Conservation (phyloP, 2,797 vertebrate species). For the Otus scops region DNA sequence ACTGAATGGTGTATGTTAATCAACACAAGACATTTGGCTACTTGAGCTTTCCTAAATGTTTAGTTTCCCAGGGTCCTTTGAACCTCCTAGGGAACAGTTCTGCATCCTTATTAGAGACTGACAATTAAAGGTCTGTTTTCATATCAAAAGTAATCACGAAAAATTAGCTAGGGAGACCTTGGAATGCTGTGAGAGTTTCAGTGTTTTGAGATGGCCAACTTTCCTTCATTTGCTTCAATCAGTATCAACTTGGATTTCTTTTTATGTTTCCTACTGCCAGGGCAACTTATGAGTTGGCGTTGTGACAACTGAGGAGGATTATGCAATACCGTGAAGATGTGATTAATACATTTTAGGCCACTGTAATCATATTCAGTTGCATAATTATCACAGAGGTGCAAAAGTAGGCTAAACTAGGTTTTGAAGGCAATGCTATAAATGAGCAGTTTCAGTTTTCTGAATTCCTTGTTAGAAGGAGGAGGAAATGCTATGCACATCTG, state of each 20-base stretch:
- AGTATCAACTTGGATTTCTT: conserved; percentile 52
- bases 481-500: background rate
- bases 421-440: background rate
- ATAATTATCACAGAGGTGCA: background rate
- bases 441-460: background rate
- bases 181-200: conserved; percentile 50
- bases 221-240: conserved; percentile 67
- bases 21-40: conserved; percentile 31
- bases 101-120: conserved; percentile 62
- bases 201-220: conserved; percentile 41
- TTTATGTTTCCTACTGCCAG: conserved; percentile 39
- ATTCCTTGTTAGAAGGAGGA: background rate
- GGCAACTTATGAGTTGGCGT: background rate
- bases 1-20: conserved; percentile 9
- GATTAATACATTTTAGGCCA: conserved; percentile 33
- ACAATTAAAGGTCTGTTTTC: conserved; percentile 69
- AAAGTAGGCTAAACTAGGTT: background rate
- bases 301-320: conserved; percentile 5
- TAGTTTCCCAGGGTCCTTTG: conserved; percentile 54
- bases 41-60: background rate
- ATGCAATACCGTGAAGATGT: conserved; percentile 19
- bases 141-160: conserved; percentile 47
- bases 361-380: background rate
- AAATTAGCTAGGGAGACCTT: conserved; percentile 43
- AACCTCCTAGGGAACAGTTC: conserved; percentile 34